phyloP scores from a whole-genome alignment of 2,113 vertebrate species.

The Passerina amoena region DNA sequence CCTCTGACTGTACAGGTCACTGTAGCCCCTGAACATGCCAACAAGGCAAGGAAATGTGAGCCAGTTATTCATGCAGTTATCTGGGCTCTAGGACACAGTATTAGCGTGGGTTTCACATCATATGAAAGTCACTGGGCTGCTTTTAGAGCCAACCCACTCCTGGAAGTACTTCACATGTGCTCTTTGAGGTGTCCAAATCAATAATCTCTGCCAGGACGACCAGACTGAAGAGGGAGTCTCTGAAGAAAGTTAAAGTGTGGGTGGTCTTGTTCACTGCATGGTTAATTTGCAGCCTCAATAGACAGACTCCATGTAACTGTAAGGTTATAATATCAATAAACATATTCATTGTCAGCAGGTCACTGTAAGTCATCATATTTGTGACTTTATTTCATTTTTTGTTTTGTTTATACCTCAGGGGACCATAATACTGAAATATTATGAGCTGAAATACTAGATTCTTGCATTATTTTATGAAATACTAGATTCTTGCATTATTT shows the following conservation, averaged over 20 bases:
- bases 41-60: not conserved
- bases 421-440: not conserved
- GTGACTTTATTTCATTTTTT: not conserved
- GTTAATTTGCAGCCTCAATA: not conserved
- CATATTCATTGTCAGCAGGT: not conserved
- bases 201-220: not conserved
- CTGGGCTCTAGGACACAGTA: not conserved
- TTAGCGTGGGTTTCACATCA: not conserved
- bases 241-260: not conserved
- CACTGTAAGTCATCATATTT: not conserved
- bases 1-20: not conserved
- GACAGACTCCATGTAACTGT: not conserved
- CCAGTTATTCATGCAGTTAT: not conserved
- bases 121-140: not conserved
- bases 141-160: not conserved
- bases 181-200: not conserved
- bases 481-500: slow-evolving; percentile 13
- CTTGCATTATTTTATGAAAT: slow-evolving; percentile 21
- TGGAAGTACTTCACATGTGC: not conserved
- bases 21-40: not conserved
- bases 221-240: not conserved
- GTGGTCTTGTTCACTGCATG: not conserved
- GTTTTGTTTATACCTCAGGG: not conserved
- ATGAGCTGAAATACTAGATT: not conserved
- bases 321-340: not conserved